Conservation (phyloP, 2,888 invertebrate genomes). For the Cataglyphis cursor region DNA sequence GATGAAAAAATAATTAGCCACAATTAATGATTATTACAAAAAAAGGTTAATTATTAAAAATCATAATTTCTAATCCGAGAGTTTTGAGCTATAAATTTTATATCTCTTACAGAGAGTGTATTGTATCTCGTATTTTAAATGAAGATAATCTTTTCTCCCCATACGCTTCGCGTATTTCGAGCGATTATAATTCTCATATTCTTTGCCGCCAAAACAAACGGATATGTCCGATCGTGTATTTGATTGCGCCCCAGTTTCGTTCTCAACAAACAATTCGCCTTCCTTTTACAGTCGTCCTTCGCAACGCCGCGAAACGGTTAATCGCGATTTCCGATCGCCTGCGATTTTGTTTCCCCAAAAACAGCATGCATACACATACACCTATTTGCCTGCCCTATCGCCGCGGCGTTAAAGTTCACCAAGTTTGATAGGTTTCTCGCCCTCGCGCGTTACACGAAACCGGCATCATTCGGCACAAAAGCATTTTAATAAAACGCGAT, state of each 20-base stretch:
- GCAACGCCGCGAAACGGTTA: not conserved
- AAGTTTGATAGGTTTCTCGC: conserved; percentile 13
- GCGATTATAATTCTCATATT: not conserved
- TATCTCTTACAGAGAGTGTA: not conserved
- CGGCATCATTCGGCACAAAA: conserved; percentile 8
- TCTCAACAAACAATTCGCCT: conserved; percentile 1
- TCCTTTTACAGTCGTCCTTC: not conserved
- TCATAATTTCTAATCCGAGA: not conserved
- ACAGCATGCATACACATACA: not conserved
- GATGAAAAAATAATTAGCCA: not conserved
- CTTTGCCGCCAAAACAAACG: not conserved
- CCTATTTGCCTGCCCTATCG: not conserved
- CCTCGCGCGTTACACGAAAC: conserved; percentile 19
- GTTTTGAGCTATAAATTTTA: not conserved
- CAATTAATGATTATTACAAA: not conserved
- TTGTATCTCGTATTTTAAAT: not conserved
- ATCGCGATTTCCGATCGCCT: conserved; percentile 20
- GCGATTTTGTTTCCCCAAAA: not conserved
- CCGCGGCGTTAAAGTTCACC: not conserved
- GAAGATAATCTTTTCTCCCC: not conserved
- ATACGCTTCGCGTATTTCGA: not conserved
- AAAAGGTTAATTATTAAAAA: not conserved
- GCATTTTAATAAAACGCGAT: conserved; percentile 29
- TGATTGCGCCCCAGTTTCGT: not conserved
- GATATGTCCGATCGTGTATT: not conserved